Evolutionary conservation across 2,113 vertebrate species (phyloP), one percentile per base, ranked within the genome.

Genomic region (Datnioides undecimradiatus): DNA sequence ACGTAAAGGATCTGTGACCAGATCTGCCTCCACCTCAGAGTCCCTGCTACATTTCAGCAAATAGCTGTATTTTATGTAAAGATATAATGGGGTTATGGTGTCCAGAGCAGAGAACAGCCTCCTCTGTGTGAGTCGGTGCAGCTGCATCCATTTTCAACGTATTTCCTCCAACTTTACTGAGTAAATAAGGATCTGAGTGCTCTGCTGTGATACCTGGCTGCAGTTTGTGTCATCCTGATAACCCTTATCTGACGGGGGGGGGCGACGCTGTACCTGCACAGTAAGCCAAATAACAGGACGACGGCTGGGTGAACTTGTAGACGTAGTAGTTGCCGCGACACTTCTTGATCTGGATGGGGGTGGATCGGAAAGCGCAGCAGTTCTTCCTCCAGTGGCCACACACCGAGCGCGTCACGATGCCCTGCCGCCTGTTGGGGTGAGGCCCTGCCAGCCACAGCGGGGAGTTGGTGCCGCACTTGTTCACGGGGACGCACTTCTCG

Each of bases 331-430:
- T 86, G 0, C 83, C 70, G 0, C 2, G 16, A 4, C 90, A 93
- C 27, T 86, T 91, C 86, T 92, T 92, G 43, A 91, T 81, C 67
- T 80, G 63, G 68, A 93, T 92, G 29, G 90, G 84, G 21, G 43
- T 52, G 31, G 86, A 90, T n/a, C 13, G 25, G 59, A 88, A 92
- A 25, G 11, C 45, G 8, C 91, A 80, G 81, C 90, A 92, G 14
- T 75, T 80, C 8, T 80, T 82, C 36, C 69, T 63, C 91, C 86
- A 91, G 82, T 80, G 6, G n/a, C 84, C 87, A 8, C 90, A 90
- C 38, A 90, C 43, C 1, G 14, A 64, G 5, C 75, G 60, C 9
- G 76, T 90, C 65, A 91, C 87, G 16, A 91, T 54, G 16, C 87
- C 87, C 0, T 92, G 49, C 31, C 57, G 58, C 12, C 54, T 86